Evolutionary conservation across 2,888 invertebrate genomes (phyloP).

Genomic region (Limnephilus auricula): DNA sequence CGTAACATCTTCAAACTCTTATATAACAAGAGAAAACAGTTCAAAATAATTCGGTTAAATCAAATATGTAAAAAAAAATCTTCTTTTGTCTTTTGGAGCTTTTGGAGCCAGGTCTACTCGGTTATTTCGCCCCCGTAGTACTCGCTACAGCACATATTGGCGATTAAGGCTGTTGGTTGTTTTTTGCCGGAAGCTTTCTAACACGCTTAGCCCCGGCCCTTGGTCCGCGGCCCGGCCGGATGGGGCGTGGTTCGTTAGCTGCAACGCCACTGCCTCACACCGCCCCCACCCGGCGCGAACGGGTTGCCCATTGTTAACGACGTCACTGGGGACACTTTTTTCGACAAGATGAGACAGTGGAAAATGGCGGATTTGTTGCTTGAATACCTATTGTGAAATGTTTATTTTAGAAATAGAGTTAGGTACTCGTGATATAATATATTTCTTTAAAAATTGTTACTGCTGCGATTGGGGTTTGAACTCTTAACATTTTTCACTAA

Average conservation of each 20-base stretch:
- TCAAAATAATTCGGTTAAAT: too few species aligned
- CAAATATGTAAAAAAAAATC: too few species aligned
- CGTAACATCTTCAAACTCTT: too few species aligned
- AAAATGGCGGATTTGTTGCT: background rate
- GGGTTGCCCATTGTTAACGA: background rate
- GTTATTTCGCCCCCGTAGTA: background rate
- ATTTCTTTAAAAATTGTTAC: too few species aligned
- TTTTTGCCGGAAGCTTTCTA: constrained; percentile 43
- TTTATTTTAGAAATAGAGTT: too few species aligned
- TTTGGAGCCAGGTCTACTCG: background rate
- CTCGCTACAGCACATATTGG: constrained; percentile 26
- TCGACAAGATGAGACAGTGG: background rate
- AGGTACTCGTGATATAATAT: too few species aligned
- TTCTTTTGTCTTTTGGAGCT: too few species aligned
- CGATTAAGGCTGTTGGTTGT: constrained; percentile 40
- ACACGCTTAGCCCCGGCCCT: constrained; percentile 11
- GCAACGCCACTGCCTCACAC: background rate
- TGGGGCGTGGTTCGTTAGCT: constrained; percentile 20
- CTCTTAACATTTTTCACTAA: too few species aligned
- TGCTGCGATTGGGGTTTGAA: too few species aligned
- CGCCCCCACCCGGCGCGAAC: background rate
- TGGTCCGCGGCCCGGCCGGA: background rate
- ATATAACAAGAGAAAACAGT: too few species aligned
- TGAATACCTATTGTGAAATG: background rate
- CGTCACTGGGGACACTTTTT: background rate